Evolutionary conservation across 30 jellyfish, hydroid and myxozoan genomes (phyloP).

Genomic region (Hydractinia symbiolongicarpus): DNA sequence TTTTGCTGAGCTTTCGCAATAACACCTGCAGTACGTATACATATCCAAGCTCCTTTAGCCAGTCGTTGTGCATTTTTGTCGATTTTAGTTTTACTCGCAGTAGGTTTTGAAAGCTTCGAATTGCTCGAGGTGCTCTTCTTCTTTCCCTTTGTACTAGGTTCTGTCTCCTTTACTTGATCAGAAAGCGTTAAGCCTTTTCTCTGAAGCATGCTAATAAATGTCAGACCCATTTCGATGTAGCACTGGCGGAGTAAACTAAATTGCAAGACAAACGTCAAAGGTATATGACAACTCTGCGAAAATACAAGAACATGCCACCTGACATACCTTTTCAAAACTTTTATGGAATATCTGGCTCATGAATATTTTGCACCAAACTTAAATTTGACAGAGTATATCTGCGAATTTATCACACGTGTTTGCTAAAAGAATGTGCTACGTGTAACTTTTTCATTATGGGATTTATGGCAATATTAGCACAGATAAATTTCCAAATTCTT

Average conservation of each 20-base stretch:
- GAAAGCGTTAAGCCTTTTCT: slow-evolving; percentile 25
- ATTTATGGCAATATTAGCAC: no score
- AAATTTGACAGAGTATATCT: no score
- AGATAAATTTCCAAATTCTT: no score
- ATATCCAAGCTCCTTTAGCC: slow-evolving; percentile 71
- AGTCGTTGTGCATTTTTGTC: slow-evolving; percentile 39
- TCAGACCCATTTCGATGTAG: slow-evolving; percentile 53
- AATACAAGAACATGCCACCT: no score
- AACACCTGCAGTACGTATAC: slow-evolving; percentile 69
- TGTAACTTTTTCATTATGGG: no score
- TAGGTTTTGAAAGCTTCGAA: neutral
- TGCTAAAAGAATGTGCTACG: no score
- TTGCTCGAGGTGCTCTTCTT: neutral
- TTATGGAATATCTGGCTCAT: no score
- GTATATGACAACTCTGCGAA: no score
- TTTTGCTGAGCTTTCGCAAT: slow-evolving; percentile 71
- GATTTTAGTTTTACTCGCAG: neutral
- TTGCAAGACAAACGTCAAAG: neutral
- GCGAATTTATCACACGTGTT: no score
- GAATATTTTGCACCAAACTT: no score
- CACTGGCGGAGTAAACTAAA: slow-evolving; percentile 53
- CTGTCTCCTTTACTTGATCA: slow-evolving; percentile 16
- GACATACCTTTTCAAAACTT: no score
- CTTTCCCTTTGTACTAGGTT: neutral
- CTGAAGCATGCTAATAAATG: slow-evolving; percentile 14